A percentile compares a stretch with the other conserved stretches of the same genome.
phyloP scores from a whole-genome alignment of 2,113 vertebrate species.

The Tupaia chinensis region DNA sequence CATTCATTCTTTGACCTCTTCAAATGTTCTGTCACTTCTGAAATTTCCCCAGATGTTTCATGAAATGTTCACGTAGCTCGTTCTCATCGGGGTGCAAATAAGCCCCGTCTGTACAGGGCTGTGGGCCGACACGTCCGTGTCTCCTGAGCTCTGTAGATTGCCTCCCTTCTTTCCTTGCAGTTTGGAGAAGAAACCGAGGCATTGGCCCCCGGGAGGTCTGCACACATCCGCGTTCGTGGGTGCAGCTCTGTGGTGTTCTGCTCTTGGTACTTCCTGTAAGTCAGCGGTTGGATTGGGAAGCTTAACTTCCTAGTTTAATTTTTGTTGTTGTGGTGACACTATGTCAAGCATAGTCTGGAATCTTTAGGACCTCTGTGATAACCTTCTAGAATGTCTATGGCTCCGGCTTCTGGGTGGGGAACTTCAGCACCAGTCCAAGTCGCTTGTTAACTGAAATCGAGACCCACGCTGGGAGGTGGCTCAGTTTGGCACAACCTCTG shows the following conservation, averaged over 20 bases:
- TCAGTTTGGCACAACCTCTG: not conserved
- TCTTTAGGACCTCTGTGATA: not conserved
- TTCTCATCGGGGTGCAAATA: not conserved
- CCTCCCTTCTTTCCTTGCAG: not conserved
- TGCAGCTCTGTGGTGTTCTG: not conserved
- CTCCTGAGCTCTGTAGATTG: not conserved
- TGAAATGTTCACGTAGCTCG: not conserved
- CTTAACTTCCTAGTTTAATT: not conserved
- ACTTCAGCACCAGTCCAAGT: not conserved
- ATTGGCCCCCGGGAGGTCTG: not conserved
- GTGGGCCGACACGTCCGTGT: not conserved
- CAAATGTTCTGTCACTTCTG: not conserved
- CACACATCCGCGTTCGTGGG: not conserved
- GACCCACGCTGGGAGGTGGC: not conserved
- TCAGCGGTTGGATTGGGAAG: not conserved
- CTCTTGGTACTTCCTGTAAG: not conserved
- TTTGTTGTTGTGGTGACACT: not conserved
- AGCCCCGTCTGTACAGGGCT: not conserved
- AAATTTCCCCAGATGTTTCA: not conserved
- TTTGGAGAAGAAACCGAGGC: not conserved
- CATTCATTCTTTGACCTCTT: not conserved
- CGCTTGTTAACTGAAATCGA: not conserved
- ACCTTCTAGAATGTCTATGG: not conserved
- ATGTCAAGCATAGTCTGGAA: not conserved
- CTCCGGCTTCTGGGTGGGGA: not conserved